These are phyloP conservation scores for Octomys mimax DNA, from an alignment of 2,797 vertebrate genomes.

Conservation along the genomic window DNA sequence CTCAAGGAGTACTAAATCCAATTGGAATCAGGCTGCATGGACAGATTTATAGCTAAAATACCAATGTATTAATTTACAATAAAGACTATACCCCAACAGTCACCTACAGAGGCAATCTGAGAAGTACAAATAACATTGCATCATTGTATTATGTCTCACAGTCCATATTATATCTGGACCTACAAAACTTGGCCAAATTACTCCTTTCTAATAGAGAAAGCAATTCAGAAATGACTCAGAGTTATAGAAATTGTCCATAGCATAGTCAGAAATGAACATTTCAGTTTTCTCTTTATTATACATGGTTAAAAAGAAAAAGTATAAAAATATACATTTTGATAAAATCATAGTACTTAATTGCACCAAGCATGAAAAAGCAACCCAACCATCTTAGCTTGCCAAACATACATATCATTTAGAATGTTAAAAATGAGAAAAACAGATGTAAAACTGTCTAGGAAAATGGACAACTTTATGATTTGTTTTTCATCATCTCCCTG, in stretches of 20 bases:
- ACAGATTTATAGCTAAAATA: slow-evolving; percentile 39
- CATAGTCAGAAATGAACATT: background rate
- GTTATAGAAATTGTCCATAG: background rate
- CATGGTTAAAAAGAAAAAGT: background rate
- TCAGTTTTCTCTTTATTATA: background rate
- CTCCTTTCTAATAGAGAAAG: background rate
- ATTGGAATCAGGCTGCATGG: background rate
- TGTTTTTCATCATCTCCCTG: slow-evolving; percentile 69
- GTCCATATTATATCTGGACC: background rate
- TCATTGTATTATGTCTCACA: background rate
- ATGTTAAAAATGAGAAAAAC: slow-evolving; percentile 41
- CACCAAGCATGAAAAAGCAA: slow-evolving; percentile 38
- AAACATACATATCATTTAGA: slow-evolving; percentile 62
- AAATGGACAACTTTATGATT: slow-evolving; percentile 76
- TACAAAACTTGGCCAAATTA: background rate
- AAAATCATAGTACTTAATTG: slow-evolving; percentile 45
- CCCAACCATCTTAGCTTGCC: slow-evolving; percentile 64
- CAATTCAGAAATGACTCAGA: background rate
- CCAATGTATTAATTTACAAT: background rate
- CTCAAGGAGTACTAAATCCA: background rate
- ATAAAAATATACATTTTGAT: slow-evolving; percentile 23
- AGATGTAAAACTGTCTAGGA: slow-evolving; percentile 69
- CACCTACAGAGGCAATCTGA: background rate
- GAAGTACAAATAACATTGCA: background rate
- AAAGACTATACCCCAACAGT: background rate